Conservation (phyloP, 2,888 invertebrate species). For the Coelogynopora nodosa region DNA sequence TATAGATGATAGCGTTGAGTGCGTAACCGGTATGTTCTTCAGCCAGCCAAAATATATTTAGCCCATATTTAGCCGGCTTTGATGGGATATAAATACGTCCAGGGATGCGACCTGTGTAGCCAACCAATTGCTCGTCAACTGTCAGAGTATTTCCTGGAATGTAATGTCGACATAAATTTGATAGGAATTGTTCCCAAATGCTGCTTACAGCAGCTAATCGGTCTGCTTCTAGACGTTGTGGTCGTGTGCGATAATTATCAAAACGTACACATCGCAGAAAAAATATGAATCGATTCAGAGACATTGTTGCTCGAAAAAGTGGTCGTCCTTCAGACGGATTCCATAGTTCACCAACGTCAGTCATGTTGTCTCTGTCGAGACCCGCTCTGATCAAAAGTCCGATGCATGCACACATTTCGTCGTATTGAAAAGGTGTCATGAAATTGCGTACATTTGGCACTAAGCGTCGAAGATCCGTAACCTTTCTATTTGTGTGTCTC, state of each 20-base stretch:
- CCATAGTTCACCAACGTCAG: background rate
- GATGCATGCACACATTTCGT: background rate
- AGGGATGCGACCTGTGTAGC: background rate
- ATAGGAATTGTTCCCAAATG: background rate
- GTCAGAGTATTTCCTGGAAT: background rate
- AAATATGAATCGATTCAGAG: background rate
- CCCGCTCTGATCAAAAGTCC: background rate
- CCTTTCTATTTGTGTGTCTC: background rate
- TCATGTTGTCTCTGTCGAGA: background rate
- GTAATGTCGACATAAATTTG: background rate
- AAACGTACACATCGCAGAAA: too few relatives aligned
- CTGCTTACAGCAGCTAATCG: too few relatives aligned
- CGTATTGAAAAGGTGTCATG: background rate
- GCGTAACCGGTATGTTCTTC: background rate
- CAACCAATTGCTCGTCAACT: conserved; percentile 16
- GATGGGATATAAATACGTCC: conserved; percentile 25
- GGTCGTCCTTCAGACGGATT: background rate
- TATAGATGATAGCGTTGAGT: conserved; percentile 5
- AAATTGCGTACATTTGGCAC: background rate
- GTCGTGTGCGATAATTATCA: too few relatives aligned
- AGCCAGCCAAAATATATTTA: background rate
- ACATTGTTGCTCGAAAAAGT: background rate
- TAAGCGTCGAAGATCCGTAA: background rate
- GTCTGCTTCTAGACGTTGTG: too few relatives aligned
- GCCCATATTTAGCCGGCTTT: conserved; percentile 16